A percentile compares a stretch with the other conserved stretches of the same genome.
Conservation (phyloP, 2,888 invertebrate genomes). For the Drosophila affinis region DNA sequence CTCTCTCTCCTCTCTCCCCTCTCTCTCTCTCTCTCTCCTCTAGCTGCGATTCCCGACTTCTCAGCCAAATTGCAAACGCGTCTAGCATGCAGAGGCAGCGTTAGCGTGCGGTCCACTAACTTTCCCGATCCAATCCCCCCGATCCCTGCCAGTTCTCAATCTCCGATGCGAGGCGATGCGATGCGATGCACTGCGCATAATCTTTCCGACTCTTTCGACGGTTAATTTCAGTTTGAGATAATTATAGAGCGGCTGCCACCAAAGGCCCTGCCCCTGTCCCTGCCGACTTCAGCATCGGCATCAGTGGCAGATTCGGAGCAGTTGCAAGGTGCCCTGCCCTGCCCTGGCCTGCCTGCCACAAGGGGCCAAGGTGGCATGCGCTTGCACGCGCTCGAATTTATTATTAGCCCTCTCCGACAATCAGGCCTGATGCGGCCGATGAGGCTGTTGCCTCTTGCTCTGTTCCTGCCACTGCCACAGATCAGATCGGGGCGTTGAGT, state of each 20-base stretch:
- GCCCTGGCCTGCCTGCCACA: slow-evolving; percentile 16
- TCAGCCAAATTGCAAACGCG: slow-evolving; percentile 40
- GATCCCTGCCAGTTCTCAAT: slow-evolving; percentile 37
- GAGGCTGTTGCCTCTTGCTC: slow-evolving; percentile 26
- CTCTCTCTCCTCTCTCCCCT: slow-evolving; percentile 20
- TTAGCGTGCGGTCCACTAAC: slow-evolving; percentile 46
- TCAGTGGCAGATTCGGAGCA: slow-evolving; percentile 10
- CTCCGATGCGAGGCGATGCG: slow-evolving; percentile 23
- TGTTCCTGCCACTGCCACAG: slow-evolving; percentile 21
- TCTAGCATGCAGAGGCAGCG: slow-evolving; percentile 64
- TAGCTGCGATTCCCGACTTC: slow-evolving; percentile 6
- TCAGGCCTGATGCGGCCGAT: slow-evolving; percentile 65
- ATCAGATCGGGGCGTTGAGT: slow-evolving; percentile 74
- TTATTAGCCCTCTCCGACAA: slow-evolving; percentile 72
- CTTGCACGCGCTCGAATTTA: slow-evolving; percentile 81
- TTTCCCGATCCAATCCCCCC: slow-evolving; percentile 4
- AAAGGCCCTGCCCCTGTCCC: slow-evolving; percentile 43
- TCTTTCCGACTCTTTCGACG: slow-evolving; percentile 80
- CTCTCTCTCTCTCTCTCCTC: background rate
- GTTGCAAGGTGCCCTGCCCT: slow-evolving; percentile 44
- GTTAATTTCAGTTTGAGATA: slow-evolving; percentile 82
- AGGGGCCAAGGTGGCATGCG: slow-evolving; percentile 62
- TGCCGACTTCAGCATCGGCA: slow-evolving; percentile 8
- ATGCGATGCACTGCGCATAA: slow-evolving; percentile 67
- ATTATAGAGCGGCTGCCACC: slow-evolving; percentile 81